Evolutionary conservation across 2,797 vertebrate genomes (phyloP).

Genomic region (Echeneis naucrates): DNA sequence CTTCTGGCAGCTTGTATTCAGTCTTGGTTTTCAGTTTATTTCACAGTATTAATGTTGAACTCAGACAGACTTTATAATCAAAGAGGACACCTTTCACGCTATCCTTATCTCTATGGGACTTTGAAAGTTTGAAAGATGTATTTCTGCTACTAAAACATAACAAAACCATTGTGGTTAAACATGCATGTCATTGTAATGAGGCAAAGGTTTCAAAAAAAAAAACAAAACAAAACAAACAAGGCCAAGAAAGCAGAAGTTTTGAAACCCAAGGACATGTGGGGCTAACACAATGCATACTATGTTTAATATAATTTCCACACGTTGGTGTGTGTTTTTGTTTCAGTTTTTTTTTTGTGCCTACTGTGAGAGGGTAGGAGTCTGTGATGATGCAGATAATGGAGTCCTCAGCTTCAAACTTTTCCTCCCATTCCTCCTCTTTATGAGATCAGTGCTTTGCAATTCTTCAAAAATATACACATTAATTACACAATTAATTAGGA

Average conservation of each 20-base stretch:
- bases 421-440: not conserved
- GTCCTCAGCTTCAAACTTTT: not conserved
- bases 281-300: too few relatives aligned
- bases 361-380: too few relatives aligned
- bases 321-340: not conserved
- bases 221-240: not conserved
- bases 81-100: not conserved
- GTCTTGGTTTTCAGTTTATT: too few relatives aligned
- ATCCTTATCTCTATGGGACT: not conserved
- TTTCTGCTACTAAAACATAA: too few relatives aligned
- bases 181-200: not conserved
- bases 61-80: not conserved
- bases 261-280: not conserved
- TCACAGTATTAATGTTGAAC: not conserved
- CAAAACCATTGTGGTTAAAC: too few relatives aligned
- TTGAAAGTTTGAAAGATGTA: not conserved
- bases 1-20: too few relatives aligned
- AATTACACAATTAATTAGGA: not conserved
- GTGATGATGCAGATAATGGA: not conserved
- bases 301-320: too few relatives aligned
- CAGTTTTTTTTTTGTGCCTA: too few relatives aligned
- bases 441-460: not conserved
- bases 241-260: slow-evolving; percentile 15
- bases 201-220: too few relatives aligned
- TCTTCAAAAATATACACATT: not conserved